phyloP scores from a whole-genome alignment of 2,113 vertebrate species.

The Larimichthys crocea region DNA sequence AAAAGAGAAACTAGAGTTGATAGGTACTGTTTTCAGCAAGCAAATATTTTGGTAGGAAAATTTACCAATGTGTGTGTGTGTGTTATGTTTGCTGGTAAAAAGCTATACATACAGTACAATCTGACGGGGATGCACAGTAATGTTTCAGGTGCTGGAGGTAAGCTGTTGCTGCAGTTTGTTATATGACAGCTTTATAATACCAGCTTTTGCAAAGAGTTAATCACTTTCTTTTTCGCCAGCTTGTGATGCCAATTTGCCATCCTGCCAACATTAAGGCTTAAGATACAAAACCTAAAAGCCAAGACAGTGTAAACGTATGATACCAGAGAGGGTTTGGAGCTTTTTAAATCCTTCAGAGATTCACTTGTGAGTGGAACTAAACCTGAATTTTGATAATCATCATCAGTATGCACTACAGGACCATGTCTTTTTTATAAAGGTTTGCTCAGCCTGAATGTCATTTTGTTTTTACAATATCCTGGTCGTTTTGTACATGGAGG shows the following conservation, averaged over 20 bases:
- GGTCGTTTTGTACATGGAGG: not conserved
- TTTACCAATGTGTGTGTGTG: not conserved
- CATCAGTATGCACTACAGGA: conserved; percentile 34
- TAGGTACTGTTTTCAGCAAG: not conserved
- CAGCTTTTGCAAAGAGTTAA: conserved; percentile 50
- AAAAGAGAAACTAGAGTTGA: conserved; percentile 2
- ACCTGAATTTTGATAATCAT: conserved; percentile 49
- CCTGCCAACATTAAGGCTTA: conserved; percentile 60
- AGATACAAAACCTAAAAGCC: conserved; percentile 55
- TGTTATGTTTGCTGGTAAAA: not conserved
- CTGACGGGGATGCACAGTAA: conserved; percentile 8
- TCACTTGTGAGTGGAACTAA: conserved; percentile 46
- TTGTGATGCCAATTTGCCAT: conserved; percentile 38
- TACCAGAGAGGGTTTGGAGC: conserved; percentile 37
- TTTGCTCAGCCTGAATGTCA: not conserved
- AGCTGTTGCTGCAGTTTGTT: conserved; percentile 30
- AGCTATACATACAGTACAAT: not conserved
- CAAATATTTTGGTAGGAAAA: not conserved
- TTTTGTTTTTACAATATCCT: not conserved
- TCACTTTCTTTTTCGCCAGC: conserved; percentile 30
- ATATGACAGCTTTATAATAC: conserved; percentile 22
- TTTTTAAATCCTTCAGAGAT: conserved; percentile 52
- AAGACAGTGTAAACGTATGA: conserved; percentile 45
- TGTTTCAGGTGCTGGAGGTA: conserved; percentile 25
- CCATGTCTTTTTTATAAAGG: not conserved